Evolutionary conservation across 2,113 vertebrate genomes (phyloP).

Genomic region (Spea multiplicata): DNA sequence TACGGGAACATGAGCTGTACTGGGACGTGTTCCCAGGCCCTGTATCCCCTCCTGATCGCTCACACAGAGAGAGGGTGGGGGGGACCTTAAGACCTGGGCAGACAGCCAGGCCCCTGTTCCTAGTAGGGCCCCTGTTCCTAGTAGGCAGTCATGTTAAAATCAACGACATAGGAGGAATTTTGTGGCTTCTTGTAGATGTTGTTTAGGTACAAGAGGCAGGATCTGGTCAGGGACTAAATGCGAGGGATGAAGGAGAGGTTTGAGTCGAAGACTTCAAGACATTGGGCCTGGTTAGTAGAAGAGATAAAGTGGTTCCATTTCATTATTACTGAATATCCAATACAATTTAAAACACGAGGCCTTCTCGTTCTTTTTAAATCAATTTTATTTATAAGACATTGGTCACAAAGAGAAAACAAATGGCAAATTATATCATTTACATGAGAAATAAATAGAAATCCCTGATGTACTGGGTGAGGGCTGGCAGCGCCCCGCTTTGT

Average conservation of each 20-base stretch:
- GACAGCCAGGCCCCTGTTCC: neutral
- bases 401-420: slow-evolving; percentile 10
- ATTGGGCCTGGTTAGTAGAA: too few species aligned
- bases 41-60: neutral
- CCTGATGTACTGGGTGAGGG: slow-evolving; percentile 31
- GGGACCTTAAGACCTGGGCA: neutral
- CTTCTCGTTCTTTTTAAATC: neutral
- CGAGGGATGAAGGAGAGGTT: too few species aligned
- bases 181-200: too few species aligned
- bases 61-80: slow-evolving; percentile 9
- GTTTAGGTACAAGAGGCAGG: too few species aligned
- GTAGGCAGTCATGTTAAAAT: too few species aligned
- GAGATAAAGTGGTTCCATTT: too few species aligned
- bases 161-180: too few species aligned
- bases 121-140: too few species aligned
- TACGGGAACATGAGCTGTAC: slow-evolving; percentile 9
- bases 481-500: neutral
- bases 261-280: too few species aligned
- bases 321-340: too few species aligned
- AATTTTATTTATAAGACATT: slow-evolving; percentile 18
- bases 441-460: slow-evolving; percentile 44
- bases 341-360: too few species aligned
- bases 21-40: slow-evolving; percentile 25
- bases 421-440: slow-evolving; percentile 19
- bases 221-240: too few species aligned